phyloP scores from a whole-genome alignment of 2,888 invertebrate species.

The Mimachlamys varia region DNA sequence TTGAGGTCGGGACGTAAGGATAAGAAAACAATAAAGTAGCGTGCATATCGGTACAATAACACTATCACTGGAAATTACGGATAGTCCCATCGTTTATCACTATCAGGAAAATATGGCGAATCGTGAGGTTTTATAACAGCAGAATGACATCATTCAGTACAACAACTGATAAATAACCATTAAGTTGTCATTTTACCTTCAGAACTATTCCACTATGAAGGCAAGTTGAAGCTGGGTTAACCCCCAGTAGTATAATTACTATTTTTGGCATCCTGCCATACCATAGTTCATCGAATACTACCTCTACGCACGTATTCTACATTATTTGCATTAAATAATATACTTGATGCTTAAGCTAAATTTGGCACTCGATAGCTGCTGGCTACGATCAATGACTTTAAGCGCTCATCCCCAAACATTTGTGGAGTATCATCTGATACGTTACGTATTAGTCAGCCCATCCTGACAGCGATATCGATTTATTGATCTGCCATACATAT shows the following conservation, averaged over 20 bases:
- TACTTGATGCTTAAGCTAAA: neutral
- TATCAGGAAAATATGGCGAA: neutral
- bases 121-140: neutral
- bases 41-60: neutral
- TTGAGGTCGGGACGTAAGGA: neutral
- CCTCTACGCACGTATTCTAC: neutral
- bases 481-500: neutral
- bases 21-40: neutral
- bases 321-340: conserved; percentile 32
- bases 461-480: neutral
- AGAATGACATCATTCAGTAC: neutral
- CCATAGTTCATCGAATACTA: neutral
- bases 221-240: neutral
- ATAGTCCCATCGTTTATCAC: neutral
- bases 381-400: neutral
- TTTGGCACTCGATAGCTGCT: neutral
- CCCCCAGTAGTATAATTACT: neutral
- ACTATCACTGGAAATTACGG: neutral
- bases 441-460: neutral
- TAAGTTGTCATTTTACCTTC: neutral
- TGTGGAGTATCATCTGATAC: conserved; percentile 11
- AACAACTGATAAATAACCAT: neutral
- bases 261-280: neutral
- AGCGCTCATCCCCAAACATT: conserved; percentile 10
- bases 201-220: neutral